Evolutionary conservation across 2,797 vertebrate species (phyloP).

Genomic region (Anabacerthia variegaticeps): DNA sequence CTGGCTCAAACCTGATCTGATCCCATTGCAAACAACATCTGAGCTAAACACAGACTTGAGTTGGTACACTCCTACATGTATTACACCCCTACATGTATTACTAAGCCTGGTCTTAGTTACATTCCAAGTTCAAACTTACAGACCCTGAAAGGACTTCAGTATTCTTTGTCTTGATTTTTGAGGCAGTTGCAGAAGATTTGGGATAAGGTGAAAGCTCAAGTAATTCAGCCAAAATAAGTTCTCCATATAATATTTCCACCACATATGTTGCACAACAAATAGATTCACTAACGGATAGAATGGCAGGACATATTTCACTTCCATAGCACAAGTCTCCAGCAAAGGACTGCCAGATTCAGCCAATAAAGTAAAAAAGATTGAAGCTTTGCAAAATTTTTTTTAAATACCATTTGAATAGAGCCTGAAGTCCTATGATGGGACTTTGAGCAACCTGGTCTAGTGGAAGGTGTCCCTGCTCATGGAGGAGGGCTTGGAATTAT

Average conservation of each 20-base stretch:
- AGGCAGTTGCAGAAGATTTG: not conserved
- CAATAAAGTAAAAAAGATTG: rapidly evolving
- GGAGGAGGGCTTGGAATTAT: not conserved
- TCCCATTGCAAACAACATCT: not conserved
- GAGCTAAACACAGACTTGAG: not conserved
- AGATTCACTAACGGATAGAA: not conserved
- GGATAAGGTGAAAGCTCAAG: not conserved
- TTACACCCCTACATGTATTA: not conserved
- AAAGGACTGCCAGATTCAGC: not conserved
- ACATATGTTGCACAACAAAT: not conserved
- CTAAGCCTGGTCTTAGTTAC: not conserved
- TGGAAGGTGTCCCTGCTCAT: too few species aligned
- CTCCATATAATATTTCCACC: not conserved
- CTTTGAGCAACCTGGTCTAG: not conserved
- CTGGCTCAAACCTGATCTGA: slow-evolving; percentile 1
- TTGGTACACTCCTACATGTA: not conserved
- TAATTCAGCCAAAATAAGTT: not conserved
- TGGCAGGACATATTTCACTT: not conserved
- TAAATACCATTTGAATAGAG: not conserved
- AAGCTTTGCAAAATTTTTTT: not conserved
- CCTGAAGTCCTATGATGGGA: not conserved
- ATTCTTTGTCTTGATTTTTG: not conserved
- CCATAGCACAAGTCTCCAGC: not conserved
- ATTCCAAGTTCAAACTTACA: not conserved
- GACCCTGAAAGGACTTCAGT: not conserved